phyloP scores from a whole-genome alignment of 2,113 vertebrate species.

The Brachypteracias leptosomus region DNA sequence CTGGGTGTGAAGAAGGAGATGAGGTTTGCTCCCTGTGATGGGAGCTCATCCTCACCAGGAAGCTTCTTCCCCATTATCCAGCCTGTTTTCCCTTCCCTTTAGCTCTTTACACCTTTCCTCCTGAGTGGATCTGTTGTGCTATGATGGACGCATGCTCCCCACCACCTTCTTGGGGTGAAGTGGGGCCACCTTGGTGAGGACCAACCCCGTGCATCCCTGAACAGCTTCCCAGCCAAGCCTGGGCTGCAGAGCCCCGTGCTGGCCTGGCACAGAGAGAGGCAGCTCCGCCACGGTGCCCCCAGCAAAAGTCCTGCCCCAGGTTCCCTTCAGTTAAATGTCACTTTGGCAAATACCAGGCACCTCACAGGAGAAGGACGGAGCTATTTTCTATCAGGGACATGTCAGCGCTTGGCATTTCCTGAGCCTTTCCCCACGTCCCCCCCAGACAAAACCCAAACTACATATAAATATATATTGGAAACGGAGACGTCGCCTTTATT shows the following conservation, averaged over 20 bases:
- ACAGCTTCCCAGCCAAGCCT: background rate
- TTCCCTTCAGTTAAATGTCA: background rate
- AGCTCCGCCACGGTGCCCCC: background rate
- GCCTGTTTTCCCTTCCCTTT: background rate
- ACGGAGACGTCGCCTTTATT: background rate
- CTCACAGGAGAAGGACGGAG: background rate
- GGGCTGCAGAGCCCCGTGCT: background rate
- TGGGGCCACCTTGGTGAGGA: background rate
- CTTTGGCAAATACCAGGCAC: background rate
- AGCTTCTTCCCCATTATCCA: background rate
- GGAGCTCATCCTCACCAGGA: background rate
- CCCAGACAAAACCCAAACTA: background rate
- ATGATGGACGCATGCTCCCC: background rate
- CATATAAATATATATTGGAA: conserved; percentile 5
- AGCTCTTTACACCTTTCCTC: background rate
- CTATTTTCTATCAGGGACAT: background rate
- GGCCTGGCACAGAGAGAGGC: background rate
- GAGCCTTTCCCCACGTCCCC: background rate
- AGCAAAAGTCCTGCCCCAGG: background rate
- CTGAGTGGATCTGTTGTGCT: background rate
- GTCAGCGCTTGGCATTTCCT: background rate
- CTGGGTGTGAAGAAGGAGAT: background rate
- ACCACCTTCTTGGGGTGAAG: background rate
- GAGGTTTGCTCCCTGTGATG: background rate
- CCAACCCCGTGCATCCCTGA: too few species aligned